phyloP scores from a whole-genome alignment of 2,113 vertebrate genomes.

The Semnornis frantzii region DNA sequence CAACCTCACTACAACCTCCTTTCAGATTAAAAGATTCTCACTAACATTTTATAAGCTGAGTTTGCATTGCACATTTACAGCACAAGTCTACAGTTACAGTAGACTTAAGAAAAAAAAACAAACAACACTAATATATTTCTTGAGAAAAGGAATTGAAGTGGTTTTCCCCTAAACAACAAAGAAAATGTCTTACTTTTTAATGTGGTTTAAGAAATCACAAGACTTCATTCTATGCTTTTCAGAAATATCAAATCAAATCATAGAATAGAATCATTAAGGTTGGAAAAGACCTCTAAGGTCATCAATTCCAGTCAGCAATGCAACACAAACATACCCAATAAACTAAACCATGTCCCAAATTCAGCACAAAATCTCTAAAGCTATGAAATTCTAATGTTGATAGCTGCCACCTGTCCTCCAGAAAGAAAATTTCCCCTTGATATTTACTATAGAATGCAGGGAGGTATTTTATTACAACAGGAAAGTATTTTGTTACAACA shows the following conservation, averaged over 20 bases:
- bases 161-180: background rate
- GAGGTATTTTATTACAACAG: background rate
- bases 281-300: too few species aligned
- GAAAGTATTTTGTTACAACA: background rate
- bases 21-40: background rate
- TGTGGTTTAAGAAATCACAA: background rate
- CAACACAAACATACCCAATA: too few species aligned
- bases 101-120: background rate
- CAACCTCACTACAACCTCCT: too few species aligned
- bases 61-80: background rate
- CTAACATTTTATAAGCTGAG: background rate
- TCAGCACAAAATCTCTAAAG: background rate
- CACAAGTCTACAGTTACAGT: background rate
- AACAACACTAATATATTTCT: background rate
- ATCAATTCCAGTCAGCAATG: too few species aligned
- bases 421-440: background rate
- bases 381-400: background rate
- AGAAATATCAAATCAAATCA: too few species aligned
- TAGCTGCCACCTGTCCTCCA: background rate
- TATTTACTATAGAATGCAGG: background rate
- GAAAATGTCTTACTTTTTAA: background rate
- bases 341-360: too few species aligned
- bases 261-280: too few species aligned
- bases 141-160: fast-evolving
- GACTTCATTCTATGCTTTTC: background rate